A percentile compares a stretch with the other conserved stretches of the same genome.
Conservation (phyloP, 2,797 vertebrate species). For the Propithecus perrieri region DNA sequence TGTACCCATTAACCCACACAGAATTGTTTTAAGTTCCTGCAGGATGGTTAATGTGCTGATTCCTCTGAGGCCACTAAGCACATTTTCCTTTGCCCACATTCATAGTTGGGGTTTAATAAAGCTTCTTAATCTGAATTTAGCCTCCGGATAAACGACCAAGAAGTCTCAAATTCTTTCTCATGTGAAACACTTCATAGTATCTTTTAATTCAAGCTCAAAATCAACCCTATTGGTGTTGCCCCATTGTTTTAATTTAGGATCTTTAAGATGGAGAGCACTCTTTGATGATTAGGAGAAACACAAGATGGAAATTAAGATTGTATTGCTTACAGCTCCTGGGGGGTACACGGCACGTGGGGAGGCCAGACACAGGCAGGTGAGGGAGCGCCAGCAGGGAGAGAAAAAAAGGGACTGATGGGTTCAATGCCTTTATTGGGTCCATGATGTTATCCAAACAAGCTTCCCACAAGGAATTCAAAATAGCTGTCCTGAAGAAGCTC, state of each 20-base stretch:
- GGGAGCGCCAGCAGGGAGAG: neutral
- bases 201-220: neutral
- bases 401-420: neutral
- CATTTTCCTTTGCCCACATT: constrained; percentile 1
- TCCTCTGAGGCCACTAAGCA: constrained; percentile 5
- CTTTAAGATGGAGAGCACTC: neutral
- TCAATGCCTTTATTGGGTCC: neutral
- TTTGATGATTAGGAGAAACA: neutral
- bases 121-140: neutral
- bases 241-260: neutral
- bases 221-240: neutral
- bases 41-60: neutral
- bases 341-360: neutral
- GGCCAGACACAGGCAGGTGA: neutral
- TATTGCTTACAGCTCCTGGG: neutral
- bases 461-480: neutral
- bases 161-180: neutral
- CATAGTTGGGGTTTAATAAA: neutral
- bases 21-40: constrained; percentile 32
- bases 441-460: neutral
- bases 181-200: neutral
- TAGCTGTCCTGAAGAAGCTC: too few relatives aligned
- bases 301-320: neutral
- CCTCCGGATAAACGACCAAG: neutral
- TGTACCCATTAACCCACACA: constrained; percentile 46